Conservation (phyloP, 2,797 vertebrate species). For the Tokudaia muenninki region DNA sequence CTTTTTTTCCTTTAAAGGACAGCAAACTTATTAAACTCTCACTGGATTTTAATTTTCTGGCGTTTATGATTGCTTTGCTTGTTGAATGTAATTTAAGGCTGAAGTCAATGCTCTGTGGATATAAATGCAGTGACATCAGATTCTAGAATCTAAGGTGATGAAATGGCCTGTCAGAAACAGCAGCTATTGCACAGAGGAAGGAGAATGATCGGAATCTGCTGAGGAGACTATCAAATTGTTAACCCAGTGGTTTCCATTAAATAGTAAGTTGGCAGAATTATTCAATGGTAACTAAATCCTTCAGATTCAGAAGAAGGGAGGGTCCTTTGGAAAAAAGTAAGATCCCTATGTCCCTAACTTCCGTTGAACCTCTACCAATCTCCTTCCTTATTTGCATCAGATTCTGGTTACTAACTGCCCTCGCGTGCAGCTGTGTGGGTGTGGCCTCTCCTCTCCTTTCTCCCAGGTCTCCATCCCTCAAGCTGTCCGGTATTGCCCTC, state of each 20-base stretch:
- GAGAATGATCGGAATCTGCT: not conserved
- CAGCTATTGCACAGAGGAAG: not conserved
- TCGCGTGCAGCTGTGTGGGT: not conserved
- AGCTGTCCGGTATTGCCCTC: not conserved
- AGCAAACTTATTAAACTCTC: slow-evolving; percentile 71
- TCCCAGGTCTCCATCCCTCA: not conserved
- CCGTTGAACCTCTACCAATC: not conserved
- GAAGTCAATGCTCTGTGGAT: slow-evolving; percentile 33
- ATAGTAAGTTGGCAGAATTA: not conserved
- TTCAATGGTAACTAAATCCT: not conserved
- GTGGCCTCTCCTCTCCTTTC: not conserved
- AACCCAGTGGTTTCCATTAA: not conserved
- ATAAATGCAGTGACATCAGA: slow-evolving; percentile 68
- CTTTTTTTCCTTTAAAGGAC: slow-evolving; percentile 44
- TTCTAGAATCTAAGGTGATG: slow-evolving; percentile 59
- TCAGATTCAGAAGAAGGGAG: not conserved
- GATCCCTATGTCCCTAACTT: not conserved
- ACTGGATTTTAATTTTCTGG: slow-evolving; percentile 72
- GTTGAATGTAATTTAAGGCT: slow-evolving; percentile 67
- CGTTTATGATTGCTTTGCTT: slow-evolving; percentile 40
- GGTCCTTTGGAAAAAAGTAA: not conserved
- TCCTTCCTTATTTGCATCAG: slow-evolving; percentile 28
- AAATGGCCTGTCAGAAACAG: slow-evolving; percentile 25
- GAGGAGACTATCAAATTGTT: not conserved
- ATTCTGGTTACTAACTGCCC: not conserved